Evolutionary conservation across 2,888 invertebrate genomes (phyloP).

Genomic region (Auanema sp.): DNA sequence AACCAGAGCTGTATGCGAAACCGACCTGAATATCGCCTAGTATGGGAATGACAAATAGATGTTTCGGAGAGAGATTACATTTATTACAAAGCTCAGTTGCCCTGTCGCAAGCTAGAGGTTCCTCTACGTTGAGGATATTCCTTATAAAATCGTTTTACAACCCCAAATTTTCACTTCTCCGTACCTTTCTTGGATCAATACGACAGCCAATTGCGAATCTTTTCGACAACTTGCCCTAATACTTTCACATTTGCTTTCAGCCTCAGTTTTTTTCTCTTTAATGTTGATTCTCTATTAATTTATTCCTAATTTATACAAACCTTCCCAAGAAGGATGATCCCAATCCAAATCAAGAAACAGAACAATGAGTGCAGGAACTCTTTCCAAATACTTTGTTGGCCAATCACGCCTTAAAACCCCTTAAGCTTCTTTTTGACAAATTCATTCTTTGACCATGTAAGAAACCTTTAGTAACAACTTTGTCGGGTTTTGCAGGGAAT

Average conservation of each 20-base stretch:
- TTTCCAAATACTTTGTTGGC: constrained; percentile 43
- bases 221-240: constrained; percentile 32
- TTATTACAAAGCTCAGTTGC: constrained; percentile 86
- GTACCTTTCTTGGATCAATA: constrained; percentile 47
- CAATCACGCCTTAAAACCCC: constrained; percentile 82
- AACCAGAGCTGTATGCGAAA: neutral
- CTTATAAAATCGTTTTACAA: constrained; percentile 2
- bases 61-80: constrained; percentile 88
- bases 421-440: constrained; percentile 64
- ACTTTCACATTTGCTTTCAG: constrained; percentile 70
- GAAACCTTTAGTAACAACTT: constrained; percentile 12
- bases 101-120: constrained; percentile 81
- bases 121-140: constrained; percentile 56
- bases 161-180: neutral
- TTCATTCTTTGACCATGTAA: neutral
- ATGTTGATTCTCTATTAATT: neutral
- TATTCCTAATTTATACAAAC: neutral
- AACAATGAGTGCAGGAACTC: constrained; percentile 79
- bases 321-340: constrained; percentile 86
- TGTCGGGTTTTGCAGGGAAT: constrained; percentile 33
- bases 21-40: constrained; percentile 16
- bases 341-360: constrained; percentile 96
- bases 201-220: constrained; percentile 38
- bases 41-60: constrained; percentile 83
- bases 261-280: constrained; percentile 87